These are phyloP conservation scores for Berghia stephanieae DNA, from an alignment of 1,140 invertebrate species.

Conservation along the genomic window DNA sequence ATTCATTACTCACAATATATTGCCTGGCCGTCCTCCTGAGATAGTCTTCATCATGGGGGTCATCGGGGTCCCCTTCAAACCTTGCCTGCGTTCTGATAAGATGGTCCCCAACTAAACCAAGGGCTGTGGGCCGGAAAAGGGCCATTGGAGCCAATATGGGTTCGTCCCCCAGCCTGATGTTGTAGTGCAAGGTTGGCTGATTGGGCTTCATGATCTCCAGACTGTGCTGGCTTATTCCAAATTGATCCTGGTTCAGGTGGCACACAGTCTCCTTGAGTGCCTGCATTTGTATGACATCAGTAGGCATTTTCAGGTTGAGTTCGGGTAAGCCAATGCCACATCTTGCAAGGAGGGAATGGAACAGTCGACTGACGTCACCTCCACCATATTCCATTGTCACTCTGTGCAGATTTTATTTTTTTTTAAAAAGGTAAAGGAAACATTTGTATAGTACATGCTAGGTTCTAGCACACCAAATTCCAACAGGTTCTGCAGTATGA, in stretches of 20 bases:
- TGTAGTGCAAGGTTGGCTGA: conserved; percentile 78
- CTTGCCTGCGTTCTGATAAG: conserved; percentile 75
- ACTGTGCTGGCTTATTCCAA: conserved; percentile 82
- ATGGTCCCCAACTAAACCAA: conserved; percentile 81
- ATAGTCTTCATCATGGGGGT: conserved; percentile 93
- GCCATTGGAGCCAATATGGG: conserved; percentile 89
- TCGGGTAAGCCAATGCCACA: conserved; percentile 88
- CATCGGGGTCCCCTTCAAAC: conserved; percentile 85
- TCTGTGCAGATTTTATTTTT: conserved; percentile 61
- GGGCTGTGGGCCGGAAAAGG: conserved; percentile 87
- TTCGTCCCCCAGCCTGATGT: conserved; percentile 87
- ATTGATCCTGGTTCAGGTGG: conserved; percentile 89
- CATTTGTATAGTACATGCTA: neutral
- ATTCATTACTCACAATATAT: neutral
- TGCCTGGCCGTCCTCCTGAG: conserved; percentile 66
- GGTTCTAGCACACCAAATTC: neutral
- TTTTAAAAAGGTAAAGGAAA: neutral
- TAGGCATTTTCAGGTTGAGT: conserved; percentile 74
- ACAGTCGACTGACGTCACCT: conserved; percentile 85
- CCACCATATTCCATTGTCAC: conserved; percentile 86
- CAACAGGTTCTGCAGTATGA: neutral
- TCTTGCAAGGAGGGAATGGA: conserved; percentile 86
- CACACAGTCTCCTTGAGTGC: conserved; percentile 90
- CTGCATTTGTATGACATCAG: conserved; percentile 74
- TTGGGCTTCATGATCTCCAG: conserved; percentile 81